These are phyloP conservation scores for Eulithis prunata DNA, from an alignment of 2,888 invertebrate genomes.

Conservation along the genomic window DNA sequence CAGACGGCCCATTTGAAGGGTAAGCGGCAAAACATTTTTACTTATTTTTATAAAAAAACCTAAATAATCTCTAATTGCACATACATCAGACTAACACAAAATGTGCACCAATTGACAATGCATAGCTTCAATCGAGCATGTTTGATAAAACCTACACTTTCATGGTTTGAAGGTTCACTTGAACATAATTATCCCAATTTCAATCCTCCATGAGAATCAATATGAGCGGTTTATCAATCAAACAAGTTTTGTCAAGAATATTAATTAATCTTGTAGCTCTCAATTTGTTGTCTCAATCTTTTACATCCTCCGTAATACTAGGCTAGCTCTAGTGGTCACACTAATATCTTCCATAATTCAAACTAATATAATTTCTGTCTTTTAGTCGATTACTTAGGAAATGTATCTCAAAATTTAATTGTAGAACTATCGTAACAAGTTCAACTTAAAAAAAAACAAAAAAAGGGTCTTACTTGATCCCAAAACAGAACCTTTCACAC, in stretches of 20 bases:
- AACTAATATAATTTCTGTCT: too few species aligned
- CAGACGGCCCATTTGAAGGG: constrained; percentile 38
- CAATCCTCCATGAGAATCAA: too few species aligned
- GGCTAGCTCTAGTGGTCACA: too few species aligned
- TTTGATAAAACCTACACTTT: neutral
- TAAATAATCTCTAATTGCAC: constrained; percentile 13
- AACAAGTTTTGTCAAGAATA: too few species aligned
- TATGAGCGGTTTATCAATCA: neutral
- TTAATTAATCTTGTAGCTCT: too few species aligned
- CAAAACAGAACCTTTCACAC: constrained; percentile 71
- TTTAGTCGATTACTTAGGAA: too few species aligned
- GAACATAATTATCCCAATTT: too few species aligned
- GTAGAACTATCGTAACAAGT: neutral
- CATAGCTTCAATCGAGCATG: constrained; percentile 2
- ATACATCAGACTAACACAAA: constrained; percentile 18
- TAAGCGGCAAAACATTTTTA: constrained; percentile 31
- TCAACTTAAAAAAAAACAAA: neutral
- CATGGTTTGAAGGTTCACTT: neutral
- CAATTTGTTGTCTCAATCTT: too few species aligned
- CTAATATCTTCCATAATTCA: too few species aligned
- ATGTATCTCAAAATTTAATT: neutral
- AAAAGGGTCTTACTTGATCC: constrained; percentile 8
- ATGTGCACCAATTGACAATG: constrained; percentile 1
- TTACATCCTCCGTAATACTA: too few species aligned
- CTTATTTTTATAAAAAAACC: constrained; percentile 16